phyloP scores from a whole-genome alignment of 2,888 invertebrate species.

The Microplitis deprimator region DNA sequence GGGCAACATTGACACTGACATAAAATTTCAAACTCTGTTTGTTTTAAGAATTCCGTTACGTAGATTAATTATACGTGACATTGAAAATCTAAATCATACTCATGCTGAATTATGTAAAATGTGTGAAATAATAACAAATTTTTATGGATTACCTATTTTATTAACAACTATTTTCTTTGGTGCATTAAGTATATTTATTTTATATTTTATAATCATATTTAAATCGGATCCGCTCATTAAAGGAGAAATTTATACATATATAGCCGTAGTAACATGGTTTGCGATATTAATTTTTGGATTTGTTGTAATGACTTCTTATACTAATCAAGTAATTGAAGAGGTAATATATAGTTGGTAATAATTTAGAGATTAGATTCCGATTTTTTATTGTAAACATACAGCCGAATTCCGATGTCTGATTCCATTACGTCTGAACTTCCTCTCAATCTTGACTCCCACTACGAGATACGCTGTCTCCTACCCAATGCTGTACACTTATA shows the following conservation, averaged over 20 bases:
- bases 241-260: not conserved
- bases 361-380: no score
- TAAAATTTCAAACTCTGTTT: constrained; percentile 1
- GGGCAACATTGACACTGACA: not conserved
- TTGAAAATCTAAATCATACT: constrained; percentile 14
- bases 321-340: constrained; percentile 25
- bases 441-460: no score
- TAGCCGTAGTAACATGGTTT: not conserved
- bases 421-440: no score
- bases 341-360: constrained; percentile 7
- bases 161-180: constrained; percentile 11
- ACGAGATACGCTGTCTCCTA: no score
- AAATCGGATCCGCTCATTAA: not conserved
- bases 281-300: constrained; percentile 31
- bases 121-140: constrained; percentile 26
- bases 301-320: constrained; percentile 26
- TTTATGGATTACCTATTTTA: constrained; percentile 39
- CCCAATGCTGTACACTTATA: no score
- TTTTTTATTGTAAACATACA: no score
- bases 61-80: not conserved
- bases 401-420: no score
- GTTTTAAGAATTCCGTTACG: constrained; percentile 17
- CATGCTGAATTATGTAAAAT: constrained; percentile 35
- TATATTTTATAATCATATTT: constrained; percentile 34
- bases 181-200: constrained; percentile 18